A percentile compares a stretch with the other conserved stretches of the same genome.
Conservation (phyloP, 2,797 vertebrate species). For the Prunella strophiata region DNA sequence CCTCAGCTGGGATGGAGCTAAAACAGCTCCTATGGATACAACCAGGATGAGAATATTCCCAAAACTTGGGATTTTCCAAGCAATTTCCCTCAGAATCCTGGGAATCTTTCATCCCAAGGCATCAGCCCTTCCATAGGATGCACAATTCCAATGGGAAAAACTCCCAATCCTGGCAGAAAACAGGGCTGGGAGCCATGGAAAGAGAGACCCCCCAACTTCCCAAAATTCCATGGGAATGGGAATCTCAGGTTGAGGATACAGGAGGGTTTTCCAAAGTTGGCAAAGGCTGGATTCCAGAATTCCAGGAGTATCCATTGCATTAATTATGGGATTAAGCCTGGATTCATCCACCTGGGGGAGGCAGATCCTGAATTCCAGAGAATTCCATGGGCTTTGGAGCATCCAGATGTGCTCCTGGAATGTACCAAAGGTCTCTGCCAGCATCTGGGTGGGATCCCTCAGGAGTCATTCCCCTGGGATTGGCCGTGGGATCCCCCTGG, state of each 20-base stretch:
- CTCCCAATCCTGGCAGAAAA: accelerated
- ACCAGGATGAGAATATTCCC: accelerated
- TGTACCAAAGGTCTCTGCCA: not conserved
- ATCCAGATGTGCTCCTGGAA: not conserved
- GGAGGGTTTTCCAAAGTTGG: not conserved
- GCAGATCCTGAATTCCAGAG: not conserved
- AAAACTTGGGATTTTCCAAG: not conserved
- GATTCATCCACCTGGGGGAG: accelerated
- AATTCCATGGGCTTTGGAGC: not conserved
- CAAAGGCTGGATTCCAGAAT: too few relatives aligned
- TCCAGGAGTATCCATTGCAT: not conserved
- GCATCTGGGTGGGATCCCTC: not conserved
- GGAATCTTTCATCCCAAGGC: not conserved
- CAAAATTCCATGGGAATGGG: not conserved
- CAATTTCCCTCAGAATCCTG: accelerated
- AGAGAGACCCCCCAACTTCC: not conserved
- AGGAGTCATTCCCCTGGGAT: not conserved
- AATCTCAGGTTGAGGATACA: not conserved
- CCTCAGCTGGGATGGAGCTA: not conserved
- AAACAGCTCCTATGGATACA: not conserved
- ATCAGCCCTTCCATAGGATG: not conserved
- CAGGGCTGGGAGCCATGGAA: accelerated
- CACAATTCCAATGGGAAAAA: not conserved
- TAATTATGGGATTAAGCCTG: not conserved
- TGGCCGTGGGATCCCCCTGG: not conserved